Evolutionary conservation across 2,113 vertebrate species (phyloP), one percentile per base, ranked within the genome.

Genomic region (Corythoichthys intestinalis): DNA sequence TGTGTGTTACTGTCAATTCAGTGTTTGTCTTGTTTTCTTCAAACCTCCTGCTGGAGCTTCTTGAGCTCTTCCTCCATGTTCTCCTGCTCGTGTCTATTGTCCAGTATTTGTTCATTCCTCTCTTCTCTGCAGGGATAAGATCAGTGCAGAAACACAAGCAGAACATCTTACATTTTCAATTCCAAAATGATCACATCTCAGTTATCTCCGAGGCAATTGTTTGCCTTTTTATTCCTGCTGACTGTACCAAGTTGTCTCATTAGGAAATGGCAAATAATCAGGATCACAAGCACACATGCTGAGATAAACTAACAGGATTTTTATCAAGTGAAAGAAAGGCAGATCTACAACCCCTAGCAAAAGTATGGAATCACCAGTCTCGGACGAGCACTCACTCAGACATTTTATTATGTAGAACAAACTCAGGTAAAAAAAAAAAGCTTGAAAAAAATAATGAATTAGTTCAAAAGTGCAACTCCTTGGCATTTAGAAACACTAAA

Each of bases 101-200:
- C 97, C 88, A 97, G 81, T 66, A 95, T 91, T 76, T 98, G 96
- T 82, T 99, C 97, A 48, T 93, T 98, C 90, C 98, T 99, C 87
- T 98, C 97, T 85, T 99, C 97, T 76, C 97, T 99, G 70, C 48
- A 34, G 53, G 56, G 11, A 74, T 28, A 41, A 41, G 46, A 10
- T 41, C 37, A 61, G 38, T 44, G 38, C 38, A 61, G 38, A 39
- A 8, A 62, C 28, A 46, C 4, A 28, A 46, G 39, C n/a, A 41
- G 7, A 41, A 62, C 4, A 0, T 62, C 60, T 62, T 17, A 60
- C 6, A 9, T 61, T 6, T 47, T 46, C 2, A 20, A 13, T 63
- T 17, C 1, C 3, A 6, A 13, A 63, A 62, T 41, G 2, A 44
- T 28, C 2, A 20, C 39, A 61, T 46, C 10, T 20, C 10, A 28